A percentile compares a stretch with the other conserved stretches of the same genome.
Evolutionary conservation across 2,797 vertebrate species (phyloP).

Genomic region (Peromyscus eremicus): DNA sequence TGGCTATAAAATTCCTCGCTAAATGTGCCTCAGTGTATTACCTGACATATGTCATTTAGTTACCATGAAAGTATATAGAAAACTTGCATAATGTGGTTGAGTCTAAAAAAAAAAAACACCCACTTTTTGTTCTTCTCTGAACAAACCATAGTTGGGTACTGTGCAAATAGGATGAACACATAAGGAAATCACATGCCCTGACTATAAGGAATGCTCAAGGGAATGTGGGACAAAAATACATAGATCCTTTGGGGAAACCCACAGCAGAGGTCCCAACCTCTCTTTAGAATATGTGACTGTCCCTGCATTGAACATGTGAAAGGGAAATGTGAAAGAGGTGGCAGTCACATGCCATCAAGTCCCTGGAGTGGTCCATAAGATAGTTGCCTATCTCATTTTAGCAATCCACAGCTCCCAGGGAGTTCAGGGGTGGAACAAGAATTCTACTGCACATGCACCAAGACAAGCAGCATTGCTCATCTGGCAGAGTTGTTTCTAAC

Average conservation of each 20-base stretch:
- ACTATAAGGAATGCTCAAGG: neutral
- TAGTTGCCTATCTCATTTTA: neutral
- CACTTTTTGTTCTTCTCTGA: neutral
- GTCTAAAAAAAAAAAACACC: neutral
- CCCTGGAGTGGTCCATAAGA: too few species aligned
- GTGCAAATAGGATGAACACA: neutral
- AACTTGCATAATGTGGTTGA: neutral
- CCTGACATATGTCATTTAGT: neutral
- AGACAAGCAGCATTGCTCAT: too few species aligned
- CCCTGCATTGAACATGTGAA: rapidly evolving
- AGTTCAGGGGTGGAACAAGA: neutral
- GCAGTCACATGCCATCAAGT: neutral
- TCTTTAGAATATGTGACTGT: neutral
- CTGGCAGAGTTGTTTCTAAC: neutral
- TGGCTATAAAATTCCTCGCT: neutral
- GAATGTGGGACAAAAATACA: neutral
- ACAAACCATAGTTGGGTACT: neutral
- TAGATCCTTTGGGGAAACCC: too few species aligned
- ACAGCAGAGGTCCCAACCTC: neutral
- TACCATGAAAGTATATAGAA: neutral
- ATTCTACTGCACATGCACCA: neutral
- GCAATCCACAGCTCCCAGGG: neutral
- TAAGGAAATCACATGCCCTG: too few species aligned
- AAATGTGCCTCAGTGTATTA: neutral
- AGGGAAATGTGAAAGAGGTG: neutral